phyloP scores from a whole-genome alignment of 2,888 invertebrate genomes.

The Mythimna albipuncta region DNA sequence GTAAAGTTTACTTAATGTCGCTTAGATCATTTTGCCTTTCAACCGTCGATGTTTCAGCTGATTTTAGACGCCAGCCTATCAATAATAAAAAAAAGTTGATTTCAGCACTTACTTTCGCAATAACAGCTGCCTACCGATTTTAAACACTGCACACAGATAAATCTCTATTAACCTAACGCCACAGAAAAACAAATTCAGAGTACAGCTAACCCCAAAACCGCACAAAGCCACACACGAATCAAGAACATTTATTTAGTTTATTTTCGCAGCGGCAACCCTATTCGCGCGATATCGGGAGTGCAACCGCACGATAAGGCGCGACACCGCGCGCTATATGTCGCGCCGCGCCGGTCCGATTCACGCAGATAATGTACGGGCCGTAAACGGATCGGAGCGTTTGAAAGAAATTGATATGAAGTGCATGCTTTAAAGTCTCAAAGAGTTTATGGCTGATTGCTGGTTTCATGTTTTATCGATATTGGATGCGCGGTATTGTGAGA shows the following conservation, averaged over 20 bases:
- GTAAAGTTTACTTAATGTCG: too few relatives aligned
- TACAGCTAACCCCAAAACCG: constrained; percentile 29
- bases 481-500: neutral
- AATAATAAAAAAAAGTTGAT: too few relatives aligned
- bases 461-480: constrained; percentile 25
- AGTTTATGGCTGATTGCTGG: constrained; percentile 36
- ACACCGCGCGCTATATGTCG: constrained; percentile 61
- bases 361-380: constrained; percentile 70
- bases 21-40: too few relatives aligned
- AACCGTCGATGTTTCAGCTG: too few relatives aligned
- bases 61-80: too few relatives aligned
- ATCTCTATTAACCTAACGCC: constrained; percentile 9
- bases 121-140: neutral
- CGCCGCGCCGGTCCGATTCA: constrained; percentile 66
- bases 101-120: too few relatives aligned
- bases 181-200: constrained; percentile 1
- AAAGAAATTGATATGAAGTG: constrained; percentile 73
- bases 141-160: neutral
- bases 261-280: constrained; percentile 53
- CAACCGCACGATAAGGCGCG: constrained; percentile 62
- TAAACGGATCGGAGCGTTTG: constrained; percentile 70
- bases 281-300: constrained; percentile 63
- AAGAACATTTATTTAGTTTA: constrained; percentile 60
- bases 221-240: constrained; percentile 44
- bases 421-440: constrained; percentile 44